Evolutionary conservation across 2,113 vertebrate genomes (phyloP), one percentile per base, ranked within the genome.

Genomic region (Struthidea cinerea): DNA sequence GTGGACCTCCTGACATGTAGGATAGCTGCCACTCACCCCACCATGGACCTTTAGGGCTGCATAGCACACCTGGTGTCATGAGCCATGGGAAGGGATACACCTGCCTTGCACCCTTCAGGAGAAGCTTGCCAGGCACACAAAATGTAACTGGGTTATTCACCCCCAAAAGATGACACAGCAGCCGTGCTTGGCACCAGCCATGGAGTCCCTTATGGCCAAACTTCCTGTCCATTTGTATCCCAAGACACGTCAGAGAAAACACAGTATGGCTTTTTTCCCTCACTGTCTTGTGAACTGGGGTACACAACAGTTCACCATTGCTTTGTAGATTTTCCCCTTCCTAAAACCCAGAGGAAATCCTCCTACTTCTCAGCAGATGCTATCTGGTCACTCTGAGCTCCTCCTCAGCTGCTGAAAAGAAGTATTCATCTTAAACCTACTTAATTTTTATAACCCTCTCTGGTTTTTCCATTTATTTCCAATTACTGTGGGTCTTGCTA

Each of bases 41-140:
- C 17, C 49, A 63, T 11, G 0, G 13, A 61, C 74, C 21, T 71
- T 49, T 5, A 20, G 49, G 53, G 30, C 56, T 78, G 50, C 52
- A 20, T 1, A 32, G 74, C n/a, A 75, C 63, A 37, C 1, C 1
- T 14, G 30, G 52, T 21, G 21, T 15, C 32, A 50, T 0, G 1
- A 75, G 27, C 16, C 39, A 27, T 0, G 15, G 42, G 35, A 18
- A 84, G 11, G 26, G 35, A 70, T 12, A 9, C 1, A 2, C 22
- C 68, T 73, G 37, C 21, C 52, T 8, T 11, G 2, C 2, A 2
- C 47, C 35, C 6, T 7, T 11, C 18, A 24, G 37, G 10, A 73
- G 32, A 46, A 73, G 30, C 14, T 23, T 65, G 37, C 50, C 12
- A 3, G 3, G 37, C 32, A 35, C 0, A 0, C 52, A 70, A 71